Evolutionary conservation across 2,888 invertebrate species (phyloP), one percentile per base, ranked within the genome.

Genomic region (Euplexia lucipara): DNA sequence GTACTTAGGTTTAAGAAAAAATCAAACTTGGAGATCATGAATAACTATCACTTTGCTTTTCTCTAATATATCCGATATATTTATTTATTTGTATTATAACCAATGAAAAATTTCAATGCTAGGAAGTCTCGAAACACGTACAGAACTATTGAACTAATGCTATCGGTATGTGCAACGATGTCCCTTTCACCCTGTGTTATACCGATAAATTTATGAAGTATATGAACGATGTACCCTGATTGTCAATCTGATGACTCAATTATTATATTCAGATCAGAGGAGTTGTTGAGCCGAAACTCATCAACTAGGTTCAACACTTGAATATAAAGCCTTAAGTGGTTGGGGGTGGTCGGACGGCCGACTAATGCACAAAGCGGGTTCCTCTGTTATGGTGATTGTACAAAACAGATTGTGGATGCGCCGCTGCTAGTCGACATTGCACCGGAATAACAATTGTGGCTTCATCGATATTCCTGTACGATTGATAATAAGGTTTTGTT

Each of bases 361-460:
- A 75, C 81, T 89, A 89, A 90, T 90, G 86, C 87, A 88, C 89
- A 90, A 90, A 90, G 90, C 87, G 83, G 76, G 81, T 80, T 78
- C 71, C 74, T 83, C 83, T 81, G 81, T 81, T 82, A 85, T 84
- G 86, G 86, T 88, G 89, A 90, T 90, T 90, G 89, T 83, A 81
- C 86, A 83, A 85, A 86, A 87, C 86, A 84, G 88, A 88, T 88
- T 88, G 86, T 83, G 78, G 80, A 78, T 81, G 86, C 81, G 79
- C 70, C 65, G 70, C 70, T 64, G 47, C 60, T 58, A 61, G 74
- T 49, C 57, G 69, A 65, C 62, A 58, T 71, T 48, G 81, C 56
- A 51, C 48, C 61, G 66, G 86, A 88, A 88, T 88, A 87, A 86
- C 84, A 87, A 89, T 86, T 64, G 75, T 37, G 20, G 39, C 37